These are phyloP conservation scores for Salpingus planirostris DNA, from an alignment of 2,888 invertebrate species.

Conservation along the genomic window DNA sequence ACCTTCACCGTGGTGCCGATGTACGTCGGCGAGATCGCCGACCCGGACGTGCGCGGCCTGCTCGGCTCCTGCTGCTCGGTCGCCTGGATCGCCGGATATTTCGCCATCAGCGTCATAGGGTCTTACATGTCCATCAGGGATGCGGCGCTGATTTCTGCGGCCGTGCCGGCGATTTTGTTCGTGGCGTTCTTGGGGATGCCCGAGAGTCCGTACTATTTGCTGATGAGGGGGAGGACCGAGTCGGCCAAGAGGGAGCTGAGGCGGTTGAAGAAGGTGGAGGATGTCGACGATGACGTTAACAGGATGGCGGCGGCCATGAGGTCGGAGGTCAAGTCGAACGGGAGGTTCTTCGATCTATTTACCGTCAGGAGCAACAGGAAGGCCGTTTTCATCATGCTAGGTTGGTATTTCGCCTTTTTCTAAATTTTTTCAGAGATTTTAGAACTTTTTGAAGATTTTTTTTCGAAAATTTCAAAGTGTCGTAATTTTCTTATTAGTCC, in stretches of 20 bases:
- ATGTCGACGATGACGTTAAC: constrained; percentile 42
- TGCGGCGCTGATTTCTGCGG: constrained; percentile 44
- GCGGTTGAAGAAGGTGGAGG: constrained; percentile 41
- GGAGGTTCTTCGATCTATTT: constrained; percentile 49
- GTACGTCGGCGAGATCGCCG: constrained; percentile 53
- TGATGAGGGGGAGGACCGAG: constrained; percentile 37
- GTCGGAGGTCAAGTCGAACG: constrained; percentile 30
- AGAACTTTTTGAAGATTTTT: too few species aligned
- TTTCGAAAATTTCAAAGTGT: too few species aligned
- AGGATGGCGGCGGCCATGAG: constrained; percentile 30
- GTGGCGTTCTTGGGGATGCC: constrained; percentile 47
- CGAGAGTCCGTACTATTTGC: constrained; percentile 49
- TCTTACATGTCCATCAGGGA: constrained; percentile 44
- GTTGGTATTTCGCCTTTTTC: too few species aligned
- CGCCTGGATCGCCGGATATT: constrained; percentile 48
- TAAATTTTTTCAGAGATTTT: too few species aligned
- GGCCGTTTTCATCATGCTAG: constrained; percentile 50
- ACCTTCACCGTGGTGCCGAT: constrained; percentile 44
- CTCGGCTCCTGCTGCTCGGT: constrained; percentile 53
- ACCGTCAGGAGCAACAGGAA: constrained; percentile 50
- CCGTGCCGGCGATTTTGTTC: constrained; percentile 42
- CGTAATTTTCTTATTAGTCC: too few species aligned
- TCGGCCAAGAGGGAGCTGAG: constrained; percentile 44
- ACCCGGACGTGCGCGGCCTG: constrained; percentile 49
- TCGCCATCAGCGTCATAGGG: constrained; percentile 52